Percentiles rank a stretch among this genome's conserved stretches.
Conservation (phyloP, 2,888 invertebrate species). For the Drosophila meridionalis region DNA sequence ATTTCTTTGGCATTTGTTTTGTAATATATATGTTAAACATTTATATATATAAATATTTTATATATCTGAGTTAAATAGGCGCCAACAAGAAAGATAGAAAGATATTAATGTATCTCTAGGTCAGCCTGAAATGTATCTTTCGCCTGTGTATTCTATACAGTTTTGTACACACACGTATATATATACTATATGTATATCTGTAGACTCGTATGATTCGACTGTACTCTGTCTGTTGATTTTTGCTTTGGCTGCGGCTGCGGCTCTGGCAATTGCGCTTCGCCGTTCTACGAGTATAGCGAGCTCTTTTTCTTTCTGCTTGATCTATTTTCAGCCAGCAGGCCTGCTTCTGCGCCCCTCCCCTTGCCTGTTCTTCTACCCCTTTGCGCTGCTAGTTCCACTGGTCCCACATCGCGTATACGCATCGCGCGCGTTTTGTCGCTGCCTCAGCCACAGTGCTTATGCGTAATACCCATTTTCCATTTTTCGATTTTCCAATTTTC, state of each 20-base stretch:
- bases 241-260: constrained; percentile 45
- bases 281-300: constrained; percentile 8
- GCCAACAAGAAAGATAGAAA: constrained; percentile 34
- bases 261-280: constrained; percentile 58
- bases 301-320: constrained; percentile 65
- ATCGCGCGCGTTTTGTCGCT: constrained; percentile 37
- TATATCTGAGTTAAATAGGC: constrained; percentile 47
- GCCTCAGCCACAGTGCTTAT: constrained; percentile 33
- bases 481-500: constrained; percentile 38
- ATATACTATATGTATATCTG: neutral
- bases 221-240: constrained; percentile 51
- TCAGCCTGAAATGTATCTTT: constrained; percentile 56
- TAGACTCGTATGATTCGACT: constrained; percentile 26
- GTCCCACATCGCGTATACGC: constrained; percentile 51
- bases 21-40: constrained; percentile 28
- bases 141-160: constrained; percentile 2
- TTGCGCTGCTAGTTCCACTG: neutral
- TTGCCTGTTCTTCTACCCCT: neutral
- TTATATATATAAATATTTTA: neutral
- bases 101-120: constrained; percentile 58
- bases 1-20: constrained; percentile 50
- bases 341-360: constrained; percentile 11
- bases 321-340: constrained; percentile 77
- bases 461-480: constrained; percentile 50
- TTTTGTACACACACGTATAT: neutral